Evolutionary conservation across 2,113 vertebrate species (phyloP).

Genomic region (Guaruba guarouba): DNA sequence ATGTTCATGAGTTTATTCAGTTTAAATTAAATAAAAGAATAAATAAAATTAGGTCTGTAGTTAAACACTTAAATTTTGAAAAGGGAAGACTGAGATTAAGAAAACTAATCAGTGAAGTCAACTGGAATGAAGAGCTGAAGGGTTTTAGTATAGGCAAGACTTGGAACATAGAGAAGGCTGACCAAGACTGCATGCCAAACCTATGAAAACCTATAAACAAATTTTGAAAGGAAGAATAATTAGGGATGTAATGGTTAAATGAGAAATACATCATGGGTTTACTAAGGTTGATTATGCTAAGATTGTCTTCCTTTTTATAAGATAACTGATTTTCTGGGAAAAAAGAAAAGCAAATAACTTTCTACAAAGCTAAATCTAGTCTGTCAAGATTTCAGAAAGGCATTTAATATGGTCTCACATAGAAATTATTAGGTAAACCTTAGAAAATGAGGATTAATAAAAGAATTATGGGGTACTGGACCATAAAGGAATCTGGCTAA

Average conservation of each 20-base stretch:
- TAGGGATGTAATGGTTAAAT: neutral
- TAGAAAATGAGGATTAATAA: conserved; percentile 7
- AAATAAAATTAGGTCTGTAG: neutral
- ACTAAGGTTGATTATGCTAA: neutral
- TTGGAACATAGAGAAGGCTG: neutral
- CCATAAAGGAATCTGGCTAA: neutral
- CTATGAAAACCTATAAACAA: neutral
- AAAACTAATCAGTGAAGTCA: conserved; percentile 38
- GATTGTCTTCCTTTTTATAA: neutral
- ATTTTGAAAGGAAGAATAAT: neutral
- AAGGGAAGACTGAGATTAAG: neutral
- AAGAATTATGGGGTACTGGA: neutral
- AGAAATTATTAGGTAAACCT: neutral
- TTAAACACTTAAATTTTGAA: conserved; percentile 9
- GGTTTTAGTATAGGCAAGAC: neutral
- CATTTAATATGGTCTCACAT: neutral
- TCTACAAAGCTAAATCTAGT: neutral
- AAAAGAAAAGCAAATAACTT: neutral
- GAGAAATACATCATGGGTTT: neutral
- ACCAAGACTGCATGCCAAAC: neutral
- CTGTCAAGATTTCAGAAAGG: neutral
- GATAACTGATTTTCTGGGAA: neutral
- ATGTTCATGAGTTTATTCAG: neutral
- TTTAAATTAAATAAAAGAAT: conserved; percentile 10
- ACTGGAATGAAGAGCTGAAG: conserved; percentile 2